Base-by-base conservation (phyloP, 2,797 vertebrate genomes). In the Halcyon leucocephala region DNA sequence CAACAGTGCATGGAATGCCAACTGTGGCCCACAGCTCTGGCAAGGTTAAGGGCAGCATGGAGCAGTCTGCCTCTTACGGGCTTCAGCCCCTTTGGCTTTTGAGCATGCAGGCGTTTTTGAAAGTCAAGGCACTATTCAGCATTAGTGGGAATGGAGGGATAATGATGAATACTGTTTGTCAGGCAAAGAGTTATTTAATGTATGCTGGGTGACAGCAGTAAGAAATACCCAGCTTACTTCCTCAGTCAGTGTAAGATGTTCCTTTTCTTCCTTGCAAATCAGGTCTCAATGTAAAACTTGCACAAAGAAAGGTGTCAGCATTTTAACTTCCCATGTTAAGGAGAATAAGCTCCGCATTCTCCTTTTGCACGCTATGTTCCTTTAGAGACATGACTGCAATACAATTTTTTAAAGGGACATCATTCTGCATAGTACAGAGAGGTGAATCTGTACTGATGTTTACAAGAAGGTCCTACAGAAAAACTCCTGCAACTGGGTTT, bases 1-100 rank as follows among this genome's bases (percentile, higher is more conserved):
- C 42, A 18, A 31, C 3, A 64, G 35, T 51, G 42, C 29, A 21
- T 0, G 14, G 4, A 72, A 46, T 2, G 4, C 1, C 3, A 2
- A 20, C 51, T 8, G 18, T 2, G 14, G 46, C 7, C 48, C 44
- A 7, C 0, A 29, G 37, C 2, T 28, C 51, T 31, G 12, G 6
- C 14, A n/a, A 29, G 29, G 77, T 29, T 55, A 79, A 24, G 54
- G 58, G 19, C 33, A 46, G 77, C 19, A 42, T 0, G 5, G 44
- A 64, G 35, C n/a, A 7, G 1, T 26, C 65, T 69, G 26, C 48
- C 22, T 57, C 26, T 8, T 6, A 37, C 0, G 11, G 19, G 42
- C 29, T 72, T 69, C 79, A 54, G 28, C 12, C 25, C 29, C 35
- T 55, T 41, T 5, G 26, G 48, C 31, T 69, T 25, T 39, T 20